Percentiles rank a stretch among this genome's conserved stretches.
phyloP scores from a whole-genome alignment of 35 echinoderm and acorn worm species.

The Holothuria glaberrima region DNA sequence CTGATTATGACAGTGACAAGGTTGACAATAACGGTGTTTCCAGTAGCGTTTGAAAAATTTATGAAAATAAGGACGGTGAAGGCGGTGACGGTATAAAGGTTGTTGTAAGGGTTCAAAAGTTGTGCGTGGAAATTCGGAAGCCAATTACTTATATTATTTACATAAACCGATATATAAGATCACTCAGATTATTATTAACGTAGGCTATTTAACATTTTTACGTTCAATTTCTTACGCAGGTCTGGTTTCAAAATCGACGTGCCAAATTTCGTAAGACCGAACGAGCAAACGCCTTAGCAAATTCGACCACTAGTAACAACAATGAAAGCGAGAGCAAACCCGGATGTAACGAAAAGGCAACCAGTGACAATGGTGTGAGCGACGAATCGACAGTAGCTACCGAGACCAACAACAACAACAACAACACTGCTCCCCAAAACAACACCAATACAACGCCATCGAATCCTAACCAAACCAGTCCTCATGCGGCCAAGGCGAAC shows the following conservation, averaged over 20 bases:
- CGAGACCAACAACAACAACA: constrained; percentile 57
- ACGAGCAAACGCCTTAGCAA: constrained; percentile 76
- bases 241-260: constrained; percentile 98
- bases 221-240: constrained; percentile 62
- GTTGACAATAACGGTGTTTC: too few relatives aligned
- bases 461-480: constrained; percentile 12
- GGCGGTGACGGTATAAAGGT: too few relatives aligned
- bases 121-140: too few relatives aligned
- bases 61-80: too few relatives aligned
- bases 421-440: constrained; percentile 51
- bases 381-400: constrained; percentile 15
- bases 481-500: constrained; percentile 11
- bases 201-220: background rate
- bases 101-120: too few relatives aligned
- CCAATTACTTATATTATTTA: too few relatives aligned
- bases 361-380: background rate
- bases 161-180: too few relatives aligned
- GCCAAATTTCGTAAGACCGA: constrained; percentile 98
- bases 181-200: too few relatives aligned
- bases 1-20: too few relatives aligned
- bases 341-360: constrained; percentile 52
- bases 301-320: constrained; percentile 69
- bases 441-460: constrained; percentile 32
- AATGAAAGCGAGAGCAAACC: constrained; percentile 63
- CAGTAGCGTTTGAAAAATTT: too few relatives aligned